Evolutionary conservation across 2,888 invertebrate genomes (phyloP), one percentile per base, ranked within the genome.

Genomic region (Cyaniris semiargus): DNA sequence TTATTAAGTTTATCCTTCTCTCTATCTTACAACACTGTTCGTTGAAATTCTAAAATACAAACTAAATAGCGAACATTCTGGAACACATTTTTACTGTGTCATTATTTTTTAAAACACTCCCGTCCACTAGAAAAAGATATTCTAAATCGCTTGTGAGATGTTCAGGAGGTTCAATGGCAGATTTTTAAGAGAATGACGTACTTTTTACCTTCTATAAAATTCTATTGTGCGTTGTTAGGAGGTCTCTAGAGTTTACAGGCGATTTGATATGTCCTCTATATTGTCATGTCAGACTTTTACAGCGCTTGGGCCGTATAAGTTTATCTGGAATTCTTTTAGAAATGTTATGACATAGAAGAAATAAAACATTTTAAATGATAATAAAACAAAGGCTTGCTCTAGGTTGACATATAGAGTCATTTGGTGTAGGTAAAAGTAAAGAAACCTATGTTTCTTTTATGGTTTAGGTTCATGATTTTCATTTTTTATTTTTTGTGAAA

Each of bases 171-270:
- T 74, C 74, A 74, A 53, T 74, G 53, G 53, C 18, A 74, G 74
- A 53, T 21, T 74, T 72, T 74, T 71, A 21, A 23, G 71, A 58
- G 78, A 77, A 79, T 78, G 76, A 78, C 77, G 78, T 77, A 79
- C 71, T 80, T 80, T 53, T 79, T 81, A 80, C 80, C 78, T 78
- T 76, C 78, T 79, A 81, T 81, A 79, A 81, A 81, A 80, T 81
- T 80, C 79, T 79, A 80, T 80, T 80, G 80, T 79, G 79, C 76
- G 78, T 79, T 81, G 80, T 80, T 79, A 80, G 79, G 76, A 76
- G 77, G 77, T 78, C 78, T 79, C 78, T 77, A 76, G 78, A 79
- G 78, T 79, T 81, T 79, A 79, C 79, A 81, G 76, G 78, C 78
- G 78, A 80, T 80, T 78, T 80, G 78, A 80, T 81, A 76, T 70